Evolutionary conservation across 2,888 invertebrate genomes (phyloP), one percentile per base, ranked within the genome.

Genomic region (Apamea anceps): DNA sequence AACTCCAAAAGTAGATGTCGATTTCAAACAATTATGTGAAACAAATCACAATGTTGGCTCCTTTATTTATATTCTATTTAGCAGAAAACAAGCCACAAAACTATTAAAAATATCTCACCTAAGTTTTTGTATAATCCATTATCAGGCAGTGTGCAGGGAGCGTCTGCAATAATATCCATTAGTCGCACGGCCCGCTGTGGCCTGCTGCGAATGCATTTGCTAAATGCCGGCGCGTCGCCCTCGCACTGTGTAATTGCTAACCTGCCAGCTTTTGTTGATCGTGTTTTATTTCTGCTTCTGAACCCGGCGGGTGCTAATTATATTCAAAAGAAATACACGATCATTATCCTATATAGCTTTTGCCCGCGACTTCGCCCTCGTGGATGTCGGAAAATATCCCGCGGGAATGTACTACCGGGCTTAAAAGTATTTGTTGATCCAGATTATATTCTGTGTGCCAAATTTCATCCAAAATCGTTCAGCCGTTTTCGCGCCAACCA

Each of bases 161-260:
- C 48, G 37, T 63, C 71, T 81, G 76, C n/a, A 54, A 85, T 77
- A 60, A 71, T 60, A 74, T 73, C 71, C 66, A 76, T 85, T 81
- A 84, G 68, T 62, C n/a, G 70, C 37, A 68, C 28, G 62, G 62
- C 72, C 45, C 65, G 60, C 57, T 62, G 72, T 67, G 80, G 57
- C 68, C 37, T 42, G 86, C 75, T 75, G 67, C 37, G 73, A 84
- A 70, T 83, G 84, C 87, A 72, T 87, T 79, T 79, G 65, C 72
- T 57, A 66, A 75, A 74, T 65, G 67, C 66, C n/a, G 57, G 18
- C 37, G 75, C 71, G 74, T 70, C 71, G 72, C 68, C 42, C 62
- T 63, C 48, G 60, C 62, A 42, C 45, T 54, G 63, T 57, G 71
- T 65, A 82, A 82, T 77, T 77, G 76, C 75, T 82, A 63, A 86